phyloP scores from a whole-genome alignment of 2,797 vertebrate genomes.

The Centroberyx gerrardi region DNA sequence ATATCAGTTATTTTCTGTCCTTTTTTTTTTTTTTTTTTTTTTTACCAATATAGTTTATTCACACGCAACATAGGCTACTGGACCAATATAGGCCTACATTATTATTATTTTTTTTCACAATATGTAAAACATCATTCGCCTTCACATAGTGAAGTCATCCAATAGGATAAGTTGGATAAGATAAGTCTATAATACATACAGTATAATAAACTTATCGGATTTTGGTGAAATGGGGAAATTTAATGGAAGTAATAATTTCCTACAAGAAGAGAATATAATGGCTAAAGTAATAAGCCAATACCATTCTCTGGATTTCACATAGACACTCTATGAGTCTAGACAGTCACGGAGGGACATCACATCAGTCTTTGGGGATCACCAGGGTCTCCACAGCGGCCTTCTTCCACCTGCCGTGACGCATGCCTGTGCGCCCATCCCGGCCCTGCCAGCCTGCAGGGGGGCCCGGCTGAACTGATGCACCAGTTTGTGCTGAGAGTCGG shows the following conservation, averaged over 20 bases:
- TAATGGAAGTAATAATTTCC: slow-evolving; percentile 43
- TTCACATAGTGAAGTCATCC: slow-evolving; percentile 46
- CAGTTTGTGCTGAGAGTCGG: slow-evolving; percentile 66
- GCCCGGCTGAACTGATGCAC: slow-evolving; percentile 59
- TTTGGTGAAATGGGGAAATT: not conserved
- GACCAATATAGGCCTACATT: not conserved
- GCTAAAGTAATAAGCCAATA: slow-evolving; percentile 10
- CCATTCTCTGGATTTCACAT: slow-evolving; percentile 22
- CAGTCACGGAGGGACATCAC: not conserved
- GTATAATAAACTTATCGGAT: no score
- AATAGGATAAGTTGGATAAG: not conserved
- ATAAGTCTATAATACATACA: not conserved
- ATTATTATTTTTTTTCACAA: no score
- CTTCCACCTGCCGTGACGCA: not conserved
- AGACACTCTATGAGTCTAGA: not conserved
- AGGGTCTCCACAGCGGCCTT: slow-evolving; percentile 73
- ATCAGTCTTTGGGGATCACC: slow-evolving; percentile 63
- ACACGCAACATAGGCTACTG: no score
- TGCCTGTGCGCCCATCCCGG: not conserved
- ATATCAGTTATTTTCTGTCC: not conserved
- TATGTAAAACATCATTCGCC: slow-evolving; percentile 53
- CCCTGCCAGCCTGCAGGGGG: not conserved
- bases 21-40: not conserved
- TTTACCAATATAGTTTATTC: not conserved
- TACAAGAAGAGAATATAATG: slow-evolving; percentile 33